Evolutionary conservation across 2,888 invertebrate genomes (phyloP), one percentile per base, ranked within the genome.

Genomic region (Noctua comes): DNA sequence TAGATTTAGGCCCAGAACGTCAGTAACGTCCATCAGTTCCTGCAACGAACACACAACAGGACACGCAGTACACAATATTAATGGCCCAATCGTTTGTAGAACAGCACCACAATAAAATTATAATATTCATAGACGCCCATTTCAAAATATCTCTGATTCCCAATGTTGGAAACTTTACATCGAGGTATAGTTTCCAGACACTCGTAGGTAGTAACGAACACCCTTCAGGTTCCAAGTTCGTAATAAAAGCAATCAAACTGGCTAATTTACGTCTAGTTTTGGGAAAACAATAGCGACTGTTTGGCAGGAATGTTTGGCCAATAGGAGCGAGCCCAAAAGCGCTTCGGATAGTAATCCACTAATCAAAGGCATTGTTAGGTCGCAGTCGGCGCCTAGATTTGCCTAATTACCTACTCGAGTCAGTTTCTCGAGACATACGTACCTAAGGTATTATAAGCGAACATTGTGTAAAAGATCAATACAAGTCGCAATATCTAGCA

Each of bases 331-430:
- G 80, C 79, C 77, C 78, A 83, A 89, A 86, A 88, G 73, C 83
- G 72, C 73, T 86, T 85, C 83, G 82, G 87, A 89, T 89, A 90
- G 91, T 92, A 93, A 92, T 92, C 90, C 90, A 91, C 92, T 93
- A 93, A 94, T 93, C 91, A 92, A 91, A 93, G 92, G 90, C 91
- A 93, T 93, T 93, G 91, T 93, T 91, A 86, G 86, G 90, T 84
- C 90, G 85, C 89, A 88, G 90, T 90, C 88, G 90, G 88, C 87
- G 90, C 90, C 92, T 91, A 91, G 91, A 93, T 94, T 93, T 93
- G 91, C 91, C 91, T 93, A 93, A 93, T 94, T 93, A 93, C 92
- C 91, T 88, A 91, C 91, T 91, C 89, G 88, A 85, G 86, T 88
- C 82, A 80, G 85, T 77, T 79, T 70, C 73, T 51, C 54, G 78